Evolutionary conservation across 2,888 invertebrate species (phyloP).

Genomic region (Trachelus stipa): DNA sequence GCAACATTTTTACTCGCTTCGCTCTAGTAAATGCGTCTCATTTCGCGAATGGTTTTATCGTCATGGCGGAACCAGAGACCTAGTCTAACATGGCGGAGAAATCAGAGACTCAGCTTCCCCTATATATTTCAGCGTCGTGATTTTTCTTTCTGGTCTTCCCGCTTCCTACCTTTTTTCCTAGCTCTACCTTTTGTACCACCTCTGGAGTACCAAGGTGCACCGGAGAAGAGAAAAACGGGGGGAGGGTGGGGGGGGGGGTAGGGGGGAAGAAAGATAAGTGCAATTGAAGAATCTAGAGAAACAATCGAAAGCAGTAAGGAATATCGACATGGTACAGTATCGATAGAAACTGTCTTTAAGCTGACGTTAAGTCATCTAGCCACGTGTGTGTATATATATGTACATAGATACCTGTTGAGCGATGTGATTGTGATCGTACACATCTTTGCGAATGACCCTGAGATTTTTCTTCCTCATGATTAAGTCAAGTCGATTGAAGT

Average conservation of each 20-base stretch:
- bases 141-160: neutral
- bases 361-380: neutral
- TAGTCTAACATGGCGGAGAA: neutral
- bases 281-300: neutral
- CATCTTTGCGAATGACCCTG: slow-evolving; percentile 60
- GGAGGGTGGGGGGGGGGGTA: too few species aligned
- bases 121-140: neutral
- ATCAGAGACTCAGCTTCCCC: neutral
- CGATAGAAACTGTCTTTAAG: neutral
- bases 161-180: neutral
- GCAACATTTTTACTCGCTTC: neutral
- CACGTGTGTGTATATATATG: neutral
- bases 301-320: neutral
- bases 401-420: slow-evolving; percentile 43
- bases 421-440: slow-evolving; percentile 45
- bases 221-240: neutral
- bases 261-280: neutral
- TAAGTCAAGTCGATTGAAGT: neutral
- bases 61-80: neutral
- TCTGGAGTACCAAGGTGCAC: neutral
- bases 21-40: slow-evolving; percentile 5
- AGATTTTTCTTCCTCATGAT: slow-evolving; percentile 64
- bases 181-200: neutral
- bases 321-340: neutral
- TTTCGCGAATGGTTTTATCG: slow-evolving; percentile 1